Conservation (phyloP, 2,888 invertebrate genomes). For the Lasioglossum calceatum region DNA sequence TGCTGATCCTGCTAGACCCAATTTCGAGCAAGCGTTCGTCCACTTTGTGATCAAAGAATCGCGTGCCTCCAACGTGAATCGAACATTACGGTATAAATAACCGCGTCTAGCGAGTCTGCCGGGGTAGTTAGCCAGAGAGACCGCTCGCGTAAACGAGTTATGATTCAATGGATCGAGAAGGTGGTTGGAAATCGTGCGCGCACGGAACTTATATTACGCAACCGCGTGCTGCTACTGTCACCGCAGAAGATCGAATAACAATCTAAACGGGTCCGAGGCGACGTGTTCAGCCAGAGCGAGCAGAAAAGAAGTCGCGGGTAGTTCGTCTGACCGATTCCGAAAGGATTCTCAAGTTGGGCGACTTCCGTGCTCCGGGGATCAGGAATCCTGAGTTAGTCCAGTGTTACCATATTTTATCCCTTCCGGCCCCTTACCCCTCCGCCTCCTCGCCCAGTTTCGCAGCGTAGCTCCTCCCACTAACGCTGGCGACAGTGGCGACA, state of each 20-base stretch:
- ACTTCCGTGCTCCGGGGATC: background rate
- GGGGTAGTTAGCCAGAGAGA: slow-evolving; percentile 18
- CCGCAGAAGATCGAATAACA: background rate
- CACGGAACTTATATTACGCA: slow-evolving; percentile 20
- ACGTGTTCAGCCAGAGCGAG: background rate
- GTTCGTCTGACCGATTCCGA: background rate
- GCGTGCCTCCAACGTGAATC: background rate
- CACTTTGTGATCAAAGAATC: background rate
- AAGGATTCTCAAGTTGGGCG: background rate
- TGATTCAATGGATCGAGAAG: slow-evolving; percentile 4
- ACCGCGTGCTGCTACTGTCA: slow-evolving; percentile 1
- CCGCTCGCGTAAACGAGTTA: background rate
- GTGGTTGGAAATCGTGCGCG: slow-evolving; percentile 1
- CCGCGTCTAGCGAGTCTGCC: background rate
- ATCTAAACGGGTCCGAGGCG: background rate
- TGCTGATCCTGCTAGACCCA: too few species aligned
- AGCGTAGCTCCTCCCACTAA: too few species aligned
- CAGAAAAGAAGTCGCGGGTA: background rate
- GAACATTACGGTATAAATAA: slow-evolving; percentile 1
- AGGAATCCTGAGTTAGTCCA: too few species aligned
- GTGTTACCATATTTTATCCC: too few species aligned
- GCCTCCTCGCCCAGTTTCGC: too few species aligned
- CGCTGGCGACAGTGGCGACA: too few species aligned
- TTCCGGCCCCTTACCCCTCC: too few species aligned
- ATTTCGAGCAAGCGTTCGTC: background rate